Evolutionary conservation across 2,797 vertebrate genomes (phyloP).

Genomic region (Lagorchestes hirsutus): DNA sequence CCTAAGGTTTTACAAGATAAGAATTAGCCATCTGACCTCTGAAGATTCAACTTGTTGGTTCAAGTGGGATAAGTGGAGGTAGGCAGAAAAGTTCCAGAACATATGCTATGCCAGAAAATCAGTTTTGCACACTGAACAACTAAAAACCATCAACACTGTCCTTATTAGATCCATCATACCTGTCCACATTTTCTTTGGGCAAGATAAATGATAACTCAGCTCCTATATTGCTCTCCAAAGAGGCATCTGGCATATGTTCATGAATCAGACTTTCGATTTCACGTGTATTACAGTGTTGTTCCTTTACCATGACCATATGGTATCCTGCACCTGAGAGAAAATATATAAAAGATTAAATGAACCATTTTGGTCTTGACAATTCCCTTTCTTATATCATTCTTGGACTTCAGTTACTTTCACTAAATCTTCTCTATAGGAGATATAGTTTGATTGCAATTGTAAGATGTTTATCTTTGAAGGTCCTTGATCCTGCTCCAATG

Average conservation of each 20-base stretch:
- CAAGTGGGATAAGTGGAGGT: background rate
- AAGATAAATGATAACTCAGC: slow-evolving; percentile 95
- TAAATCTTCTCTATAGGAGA: background rate
- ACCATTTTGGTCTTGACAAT: background rate
- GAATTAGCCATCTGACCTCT: background rate
- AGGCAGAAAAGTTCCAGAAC: background rate
- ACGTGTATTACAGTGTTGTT: slow-evolving; percentile 90
- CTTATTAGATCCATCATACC: slow-evolving; percentile 81
- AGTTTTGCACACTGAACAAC: slow-evolving; percentile 34
- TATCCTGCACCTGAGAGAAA: slow-evolving; percentile 92
- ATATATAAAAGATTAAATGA: background rate
- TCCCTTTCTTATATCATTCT: background rate
- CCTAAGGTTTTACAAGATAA: background rate
- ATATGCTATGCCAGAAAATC: slow-evolving; percentile 8
- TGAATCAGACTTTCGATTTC: slow-evolving; percentile 93
- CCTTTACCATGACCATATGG: slow-evolving; percentile 97
- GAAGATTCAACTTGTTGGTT: background rate
- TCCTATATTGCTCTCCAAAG: slow-evolving; percentile 92
- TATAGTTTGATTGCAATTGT: background rate
- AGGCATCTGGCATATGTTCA: slow-evolving; percentile 93
- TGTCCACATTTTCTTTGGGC: slow-evolving; percentile 94
- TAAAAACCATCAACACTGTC: background rate
- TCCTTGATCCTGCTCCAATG: background rate
- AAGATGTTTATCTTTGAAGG: background rate
- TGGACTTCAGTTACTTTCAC: background rate